Conservation (phyloP, 2,797 vertebrate genomes). For the Eupleurogrammus muticus region DNA sequence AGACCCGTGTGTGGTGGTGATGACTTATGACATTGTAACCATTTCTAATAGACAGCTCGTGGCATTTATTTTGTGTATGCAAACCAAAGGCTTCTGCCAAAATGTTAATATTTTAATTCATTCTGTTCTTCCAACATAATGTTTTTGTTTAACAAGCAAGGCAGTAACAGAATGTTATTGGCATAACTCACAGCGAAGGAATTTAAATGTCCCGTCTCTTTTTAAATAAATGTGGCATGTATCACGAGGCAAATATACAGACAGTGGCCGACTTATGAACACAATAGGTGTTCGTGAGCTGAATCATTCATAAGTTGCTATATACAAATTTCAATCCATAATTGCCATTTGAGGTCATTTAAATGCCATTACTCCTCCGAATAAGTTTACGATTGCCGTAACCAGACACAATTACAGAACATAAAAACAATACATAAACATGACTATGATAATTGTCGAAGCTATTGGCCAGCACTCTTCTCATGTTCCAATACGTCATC, state of each 20-base stretch:
- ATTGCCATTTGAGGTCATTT: too few species aligned
- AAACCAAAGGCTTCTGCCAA: slow-evolving; percentile 10
- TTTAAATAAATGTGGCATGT: slow-evolving; percentile 14
- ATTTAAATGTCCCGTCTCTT: slow-evolving; percentile 12
- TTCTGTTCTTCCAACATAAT: not conserved
- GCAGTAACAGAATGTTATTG: not conserved
- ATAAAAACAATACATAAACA: too few species aligned
- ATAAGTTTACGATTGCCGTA: too few species aligned
- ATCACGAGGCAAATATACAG: not conserved
- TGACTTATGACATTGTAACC: slow-evolving; percentile 26
- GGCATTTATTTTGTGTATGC: slow-evolving; percentile 23
- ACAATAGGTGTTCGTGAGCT: too few species aligned
- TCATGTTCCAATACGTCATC: too few species aligned
- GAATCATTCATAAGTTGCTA: too few species aligned
- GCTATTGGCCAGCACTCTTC: too few species aligned
- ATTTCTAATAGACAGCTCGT: slow-evolving; percentile 17
- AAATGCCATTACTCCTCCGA: too few species aligned
- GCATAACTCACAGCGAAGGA: not conserved
- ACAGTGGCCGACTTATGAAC: too few species aligned
- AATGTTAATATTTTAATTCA: slow-evolving; percentile 11
- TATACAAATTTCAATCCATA: too few species aligned
- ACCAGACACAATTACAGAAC: too few species aligned
- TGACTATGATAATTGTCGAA: too few species aligned
- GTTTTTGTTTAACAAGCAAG: slow-evolving; percentile 11
- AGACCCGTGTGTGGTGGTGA: slow-evolving; percentile 15